Evolutionary conservation across 2,888 invertebrate genomes (phyloP).

Genomic region (Lasioglossum calceatum): DNA sequence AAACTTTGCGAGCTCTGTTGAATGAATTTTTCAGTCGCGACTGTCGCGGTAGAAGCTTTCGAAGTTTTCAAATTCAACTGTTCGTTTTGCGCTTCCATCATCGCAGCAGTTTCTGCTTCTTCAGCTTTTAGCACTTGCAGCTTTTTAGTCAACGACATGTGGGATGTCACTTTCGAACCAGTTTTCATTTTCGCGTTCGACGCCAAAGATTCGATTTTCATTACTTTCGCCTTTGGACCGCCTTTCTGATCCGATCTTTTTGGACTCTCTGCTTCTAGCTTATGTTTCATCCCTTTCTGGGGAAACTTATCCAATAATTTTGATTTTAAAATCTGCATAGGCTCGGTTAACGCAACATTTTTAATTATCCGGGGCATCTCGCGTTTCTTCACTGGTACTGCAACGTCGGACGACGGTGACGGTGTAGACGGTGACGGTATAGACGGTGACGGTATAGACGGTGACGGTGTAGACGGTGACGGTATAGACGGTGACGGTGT

Average conservation of each 20-base stretch:
- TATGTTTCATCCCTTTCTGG: slow-evolving; percentile 78
- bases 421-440: slow-evolving; percentile 59
- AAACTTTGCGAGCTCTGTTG: slow-evolving; percentile 79
- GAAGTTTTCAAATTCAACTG: slow-evolving; percentile 58
- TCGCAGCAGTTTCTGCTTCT: slow-evolving; percentile 69
- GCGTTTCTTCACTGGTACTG: slow-evolving; percentile 81
- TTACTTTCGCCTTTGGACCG: slow-evolving; percentile 75
- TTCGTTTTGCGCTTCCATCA: slow-evolving; percentile 65
- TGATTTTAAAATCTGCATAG: slow-evolving; percentile 80
- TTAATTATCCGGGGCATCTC: slow-evolving; percentile 83
- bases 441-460: background rate
- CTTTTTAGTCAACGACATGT: slow-evolving; percentile 73
- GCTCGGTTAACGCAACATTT: slow-evolving; percentile 81
- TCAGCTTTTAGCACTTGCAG: slow-evolving; percentile 76
- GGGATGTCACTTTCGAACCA: slow-evolving; percentile 60
- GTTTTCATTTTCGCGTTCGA: slow-evolving; percentile 70
- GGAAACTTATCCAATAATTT: slow-evolving; percentile 79
- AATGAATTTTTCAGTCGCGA: slow-evolving; percentile 74
- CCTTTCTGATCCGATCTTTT: slow-evolving; percentile 68
- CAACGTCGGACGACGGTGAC: slow-evolving; percentile 68
- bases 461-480: slow-evolving; percentile 6
- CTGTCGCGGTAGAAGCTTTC: slow-evolving; percentile 59
- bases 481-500: slow-evolving; percentile 44
- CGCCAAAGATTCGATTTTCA: slow-evolving; percentile 76
- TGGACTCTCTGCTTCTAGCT: slow-evolving; percentile 73